Conservation (phyloP, 2,113 vertebrate species). For the Lepidiolamprologus cunningtoni region DNA sequence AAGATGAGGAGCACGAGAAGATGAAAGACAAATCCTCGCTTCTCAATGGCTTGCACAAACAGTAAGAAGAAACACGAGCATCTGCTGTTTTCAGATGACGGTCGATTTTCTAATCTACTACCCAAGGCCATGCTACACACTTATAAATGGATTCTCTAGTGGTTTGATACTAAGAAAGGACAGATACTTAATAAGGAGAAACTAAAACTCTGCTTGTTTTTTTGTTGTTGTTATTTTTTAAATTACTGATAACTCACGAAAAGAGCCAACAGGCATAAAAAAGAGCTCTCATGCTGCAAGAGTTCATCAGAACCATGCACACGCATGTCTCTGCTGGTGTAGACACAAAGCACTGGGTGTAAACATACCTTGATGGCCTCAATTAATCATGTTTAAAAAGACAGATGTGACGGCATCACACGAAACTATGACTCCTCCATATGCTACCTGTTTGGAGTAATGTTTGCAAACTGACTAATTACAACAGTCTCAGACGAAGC, state of each 20-base stretch:
- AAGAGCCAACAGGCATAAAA: not conserved
- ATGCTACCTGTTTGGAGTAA: constrained; percentile 60
- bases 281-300: not conserved
- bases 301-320: not conserved
- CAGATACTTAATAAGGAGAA: not conserved
- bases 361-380: constrained; percentile 37
- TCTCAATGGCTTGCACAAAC: constrained; percentile 16
- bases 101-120: constrained; percentile 23
- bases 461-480: constrained; percentile 58
- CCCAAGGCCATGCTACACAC: not conserved
- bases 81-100: constrained; percentile 29
- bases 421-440: constrained; percentile 58
- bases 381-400: constrained; percentile 63
- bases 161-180: not conserved
- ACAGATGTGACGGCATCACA: constrained; percentile 53
- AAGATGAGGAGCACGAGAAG: constrained; percentile 45
- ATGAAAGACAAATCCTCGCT: constrained; percentile 63
- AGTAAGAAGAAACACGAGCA: constrained; percentile 47
- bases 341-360: constrained; percentile 1
- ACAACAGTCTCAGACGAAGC: constrained; percentile 37
- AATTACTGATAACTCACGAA: not conserved
- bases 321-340: not conserved
- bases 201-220: not conserved
- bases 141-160: not conserved
- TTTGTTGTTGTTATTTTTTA: not conserved